Evolutionary conservation across 1,140 invertebrate genomes (phyloP).

Genomic region (Aphelinus atriplicis): DNA sequence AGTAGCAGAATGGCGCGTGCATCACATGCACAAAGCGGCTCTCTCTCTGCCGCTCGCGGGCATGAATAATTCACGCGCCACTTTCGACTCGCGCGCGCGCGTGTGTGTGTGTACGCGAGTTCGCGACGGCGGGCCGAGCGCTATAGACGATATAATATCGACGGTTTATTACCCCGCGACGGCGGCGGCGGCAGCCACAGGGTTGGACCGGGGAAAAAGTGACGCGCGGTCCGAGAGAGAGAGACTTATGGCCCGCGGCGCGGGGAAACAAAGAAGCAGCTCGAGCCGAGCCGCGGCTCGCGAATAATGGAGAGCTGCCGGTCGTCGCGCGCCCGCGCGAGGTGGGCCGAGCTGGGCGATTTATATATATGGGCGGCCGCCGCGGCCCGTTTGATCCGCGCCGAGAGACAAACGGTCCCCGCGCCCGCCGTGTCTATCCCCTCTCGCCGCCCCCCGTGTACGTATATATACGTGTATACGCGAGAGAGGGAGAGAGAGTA

Average conservation of each 20-base stretch:
- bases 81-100: background rate
- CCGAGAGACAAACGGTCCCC: constrained; percentile 67
- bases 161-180: constrained; percentile 5
- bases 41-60: too few species aligned
- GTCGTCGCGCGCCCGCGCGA: constrained; percentile 55
- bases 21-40: background rate
- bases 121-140: too few species aligned
- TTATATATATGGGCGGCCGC: constrained; percentile 48
- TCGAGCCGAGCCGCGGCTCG: constrained; percentile 38
- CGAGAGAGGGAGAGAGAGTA: too few species aligned
- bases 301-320: too few species aligned
- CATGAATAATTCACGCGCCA: background rate
- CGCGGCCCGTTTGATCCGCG: constrained; percentile 66
- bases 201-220: background rate
- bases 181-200: background rate
- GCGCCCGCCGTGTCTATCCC: constrained; percentile 47
- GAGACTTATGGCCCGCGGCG: constrained; percentile 38
- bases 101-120: too few species aligned
- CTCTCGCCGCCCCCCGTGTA: constrained; percentile 20
- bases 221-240: constrained; percentile 1
- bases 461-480: background rate
- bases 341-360: too few species aligned
- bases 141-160: constrained; percentile 17
- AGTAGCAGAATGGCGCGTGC: constrained; percentile 26
- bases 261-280: constrained; percentile 33